phyloP scores from a whole-genome alignment of 2,113 vertebrate genomes.

The Atlantisia rogersi region DNA sequence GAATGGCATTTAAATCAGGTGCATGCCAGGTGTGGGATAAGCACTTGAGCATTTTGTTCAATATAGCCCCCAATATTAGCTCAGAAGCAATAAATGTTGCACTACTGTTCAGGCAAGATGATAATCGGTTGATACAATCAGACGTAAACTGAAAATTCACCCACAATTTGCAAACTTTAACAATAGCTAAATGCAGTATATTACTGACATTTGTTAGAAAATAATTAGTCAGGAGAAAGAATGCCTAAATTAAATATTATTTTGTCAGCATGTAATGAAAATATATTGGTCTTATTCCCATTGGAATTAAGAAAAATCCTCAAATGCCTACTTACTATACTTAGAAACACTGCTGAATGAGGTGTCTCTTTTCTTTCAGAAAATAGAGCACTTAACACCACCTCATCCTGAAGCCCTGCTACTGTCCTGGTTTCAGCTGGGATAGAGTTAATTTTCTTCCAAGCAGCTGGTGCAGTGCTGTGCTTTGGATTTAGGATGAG shows the following conservation, averaged over 20 bases:
- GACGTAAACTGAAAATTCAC: not conserved
- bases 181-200: not conserved
- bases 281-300: not conserved
- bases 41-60: not conserved
- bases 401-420: slow-evolving; percentile 8
- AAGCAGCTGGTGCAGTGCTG: too few relatives aligned
- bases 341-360: not conserved
- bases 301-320: not conserved
- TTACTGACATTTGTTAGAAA: not conserved
- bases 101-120: not conserved
- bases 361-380: not conserved
- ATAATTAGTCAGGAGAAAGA: not conserved
- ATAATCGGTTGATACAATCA: not conserved
- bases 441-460: too few relatives aligned
- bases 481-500: too few relatives aligned
- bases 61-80: not conserved
- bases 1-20: not conserved
- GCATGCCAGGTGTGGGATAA: not conserved
- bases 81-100: not conserved
- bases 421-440: too few relatives aligned
- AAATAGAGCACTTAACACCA: slow-evolving; percentile 51
- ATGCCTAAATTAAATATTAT: not conserved
- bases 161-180: not conserved
- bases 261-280: not conserved
- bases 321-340: not conserved